phyloP scores from a whole-genome alignment of 2,888 invertebrate species.

The Mesorhabditis belari region DNA sequence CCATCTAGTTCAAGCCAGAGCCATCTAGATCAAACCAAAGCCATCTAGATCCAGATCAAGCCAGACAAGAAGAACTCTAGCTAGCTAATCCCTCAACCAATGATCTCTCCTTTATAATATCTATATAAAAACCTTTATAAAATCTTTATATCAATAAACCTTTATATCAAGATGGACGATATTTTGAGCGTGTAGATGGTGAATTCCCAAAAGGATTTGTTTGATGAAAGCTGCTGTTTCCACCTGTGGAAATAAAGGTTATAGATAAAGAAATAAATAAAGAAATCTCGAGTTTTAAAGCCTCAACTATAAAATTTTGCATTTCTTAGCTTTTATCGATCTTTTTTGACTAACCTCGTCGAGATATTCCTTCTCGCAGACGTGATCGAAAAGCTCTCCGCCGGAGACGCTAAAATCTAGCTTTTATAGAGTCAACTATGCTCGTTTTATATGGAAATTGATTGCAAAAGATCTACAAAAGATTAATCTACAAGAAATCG shows the following conservation, averaged over 20 bases:
- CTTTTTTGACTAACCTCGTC: too few species aligned
- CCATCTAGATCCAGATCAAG: too few species aligned
- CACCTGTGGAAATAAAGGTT: too few species aligned
- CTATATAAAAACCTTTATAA: too few species aligned
- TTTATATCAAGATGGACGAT: slow-evolving; percentile 68
- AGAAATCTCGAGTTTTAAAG: too few species aligned
- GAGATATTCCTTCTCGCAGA: slow-evolving; percentile 59
- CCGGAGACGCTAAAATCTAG: slow-evolving; percentile 61
- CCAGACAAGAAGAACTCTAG: too few species aligned
- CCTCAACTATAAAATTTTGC: too few species aligned
- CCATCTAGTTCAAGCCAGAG: too few species aligned
- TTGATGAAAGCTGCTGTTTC: slow-evolving; percentile 64
- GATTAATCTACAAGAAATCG: not conserved
- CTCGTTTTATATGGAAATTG: not conserved
- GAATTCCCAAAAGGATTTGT: slow-evolving; percentile 64
- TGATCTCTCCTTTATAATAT: too few species aligned
- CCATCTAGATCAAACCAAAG: too few species aligned
- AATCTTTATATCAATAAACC: slow-evolving; percentile 53
- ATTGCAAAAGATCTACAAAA: not conserved
- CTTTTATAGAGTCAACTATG: not conserved
- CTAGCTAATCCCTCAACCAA: too few species aligned
- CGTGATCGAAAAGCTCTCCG: slow-evolving; percentile 65
- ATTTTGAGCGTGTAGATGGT: slow-evolving; percentile 63
- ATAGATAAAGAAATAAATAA: too few species aligned
- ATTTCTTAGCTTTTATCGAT: not conserved